Base-by-base conservation (phyloP, 2,113 vertebrate genomes). In the Ammodramus savannarum region DNA sequence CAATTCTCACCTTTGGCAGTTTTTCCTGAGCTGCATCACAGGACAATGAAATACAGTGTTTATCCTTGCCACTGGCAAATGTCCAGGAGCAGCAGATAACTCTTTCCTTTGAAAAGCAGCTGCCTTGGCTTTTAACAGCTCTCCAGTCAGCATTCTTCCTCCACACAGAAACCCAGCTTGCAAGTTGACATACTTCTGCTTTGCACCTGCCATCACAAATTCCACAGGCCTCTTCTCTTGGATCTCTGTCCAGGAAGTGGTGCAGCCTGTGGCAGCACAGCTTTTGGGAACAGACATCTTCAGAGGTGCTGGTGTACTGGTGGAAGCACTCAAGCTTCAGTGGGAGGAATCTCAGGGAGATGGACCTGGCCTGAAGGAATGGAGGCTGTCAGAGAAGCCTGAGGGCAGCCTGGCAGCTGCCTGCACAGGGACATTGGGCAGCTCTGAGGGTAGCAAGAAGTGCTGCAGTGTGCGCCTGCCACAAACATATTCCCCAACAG, bases 401-500 rank as follows among this genome's bases (percentile, higher is more conserved):
- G 23, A 54, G 29, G 22, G 21, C 12, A 54, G n/a, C 11, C 36
- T 38, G 18, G 39, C 17, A 58, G 38, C 16, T 0, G 4, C 26
- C 26, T 29, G 25, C 4, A 6, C n/a, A 69, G 25, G 14, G 29
- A 65, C 10, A 52, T 3, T 0, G 0, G 21, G 41, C 25, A 78
- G 48, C 67, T 80, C 13, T 34, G 38, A 29, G 86, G 29, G 22
- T 2, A 54, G 46, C 25, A 2, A 25, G 59, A 74, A 86, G 31
- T 2, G 43, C 54, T 80, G 26, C 62, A 65, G 23, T 43, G 7
- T 5, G 15, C 7, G 26, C 52, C 29, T 31, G 23, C 52, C 22
- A 48, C 11, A 39, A 26, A 15, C 13, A 17, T 0, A 0, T 14
- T 71, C 13, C 32, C 16, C 0, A 0, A 3, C 1, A 16, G 16